Evolutionary conservation across 2,888 invertebrate species (phyloP).

Genomic region (Drosophila austrosaltans): DNA sequence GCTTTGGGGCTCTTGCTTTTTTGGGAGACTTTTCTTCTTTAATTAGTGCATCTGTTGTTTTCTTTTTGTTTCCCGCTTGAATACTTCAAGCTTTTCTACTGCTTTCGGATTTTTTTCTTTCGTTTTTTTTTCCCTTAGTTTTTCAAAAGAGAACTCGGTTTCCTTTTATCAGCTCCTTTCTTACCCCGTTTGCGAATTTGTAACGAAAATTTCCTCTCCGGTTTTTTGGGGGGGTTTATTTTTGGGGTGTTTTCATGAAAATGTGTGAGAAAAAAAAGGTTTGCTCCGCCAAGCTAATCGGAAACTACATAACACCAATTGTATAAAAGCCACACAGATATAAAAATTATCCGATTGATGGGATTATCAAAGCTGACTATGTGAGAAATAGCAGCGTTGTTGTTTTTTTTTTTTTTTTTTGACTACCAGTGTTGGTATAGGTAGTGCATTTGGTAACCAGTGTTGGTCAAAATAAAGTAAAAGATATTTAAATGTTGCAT

Average conservation of each 20-base stretch:
- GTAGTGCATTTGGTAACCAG: too few relatives aligned
- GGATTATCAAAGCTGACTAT: constrained; percentile 2
- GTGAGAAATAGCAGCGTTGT: too few relatives aligned
- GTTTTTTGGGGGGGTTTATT: constrained; percentile 19
- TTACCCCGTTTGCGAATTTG: neutral
- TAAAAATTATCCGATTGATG: neutral
- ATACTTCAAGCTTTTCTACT: constrained; percentile 16
- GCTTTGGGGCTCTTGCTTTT: constrained; percentile 21
- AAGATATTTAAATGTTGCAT: too few relatives aligned
- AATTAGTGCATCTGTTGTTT: constrained; percentile 6
- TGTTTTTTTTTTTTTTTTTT: neutral
- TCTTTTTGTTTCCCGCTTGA: constrained; percentile 2
- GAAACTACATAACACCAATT: constrained; percentile 58
- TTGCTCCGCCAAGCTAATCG: constrained; percentile 53
- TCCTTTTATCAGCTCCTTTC: neutral
- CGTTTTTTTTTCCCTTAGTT: neutral
- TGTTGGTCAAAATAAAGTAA: too few relatives aligned
- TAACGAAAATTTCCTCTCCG: constrained; percentile 1
- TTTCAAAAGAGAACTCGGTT: neutral
- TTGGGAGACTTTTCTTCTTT: constrained; percentile 11
- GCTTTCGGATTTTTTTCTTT: neutral
- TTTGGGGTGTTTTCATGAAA: constrained; percentile 66
- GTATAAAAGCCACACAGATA: constrained; percentile 2
- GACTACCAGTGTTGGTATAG: neutral
- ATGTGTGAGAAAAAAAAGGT: constrained; percentile 60